Percentiles rank a stretch among this genome's conserved stretches.
Evolutionary conservation across 2,888 invertebrate species (phyloP).

Genomic region (Subacronicta megacephala): DNA sequence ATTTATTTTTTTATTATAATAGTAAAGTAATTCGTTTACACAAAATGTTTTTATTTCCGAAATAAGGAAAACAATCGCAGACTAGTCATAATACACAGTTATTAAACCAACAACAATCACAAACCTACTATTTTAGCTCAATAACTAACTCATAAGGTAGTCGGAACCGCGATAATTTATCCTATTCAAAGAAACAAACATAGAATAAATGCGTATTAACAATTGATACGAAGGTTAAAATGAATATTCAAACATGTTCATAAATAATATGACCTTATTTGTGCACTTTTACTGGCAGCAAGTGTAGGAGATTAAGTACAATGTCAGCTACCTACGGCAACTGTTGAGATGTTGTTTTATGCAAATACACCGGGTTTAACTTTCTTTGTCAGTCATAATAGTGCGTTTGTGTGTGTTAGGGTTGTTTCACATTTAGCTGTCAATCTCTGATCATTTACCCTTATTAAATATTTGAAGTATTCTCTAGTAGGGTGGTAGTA

Average conservation of each 20-base stretch:
- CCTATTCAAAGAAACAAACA: conserved; percentile 1
- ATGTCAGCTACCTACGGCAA: conserved; percentile 59
- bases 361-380: conserved; percentile 67
- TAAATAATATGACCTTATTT: conserved; percentile 39
- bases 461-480: neutral
- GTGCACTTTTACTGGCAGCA: conserved; percentile 53
- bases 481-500: no score
- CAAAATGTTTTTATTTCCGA: neutral
- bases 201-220: conserved; percentile 7
- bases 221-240: conserved; percentile 19
- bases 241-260: conserved; percentile 37
- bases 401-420: neutral
- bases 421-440: neutral
- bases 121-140: conserved; percentile 18
- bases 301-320: conserved; percentile 67
- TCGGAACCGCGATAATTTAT: conserved; percentile 25
- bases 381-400: conserved; percentile 64
- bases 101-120: conserved; percentile 19
- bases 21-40: no score
- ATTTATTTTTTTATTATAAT: no score
- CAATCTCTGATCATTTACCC: neutral
- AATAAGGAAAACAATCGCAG: neutral
- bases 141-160: conserved; percentile 19
- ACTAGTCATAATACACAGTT: neutral
- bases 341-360: conserved; percentile 57